Base-by-base conservation (phyloP, 2,113 vertebrate species). In the Ceuthmochares aereus region DNA sequence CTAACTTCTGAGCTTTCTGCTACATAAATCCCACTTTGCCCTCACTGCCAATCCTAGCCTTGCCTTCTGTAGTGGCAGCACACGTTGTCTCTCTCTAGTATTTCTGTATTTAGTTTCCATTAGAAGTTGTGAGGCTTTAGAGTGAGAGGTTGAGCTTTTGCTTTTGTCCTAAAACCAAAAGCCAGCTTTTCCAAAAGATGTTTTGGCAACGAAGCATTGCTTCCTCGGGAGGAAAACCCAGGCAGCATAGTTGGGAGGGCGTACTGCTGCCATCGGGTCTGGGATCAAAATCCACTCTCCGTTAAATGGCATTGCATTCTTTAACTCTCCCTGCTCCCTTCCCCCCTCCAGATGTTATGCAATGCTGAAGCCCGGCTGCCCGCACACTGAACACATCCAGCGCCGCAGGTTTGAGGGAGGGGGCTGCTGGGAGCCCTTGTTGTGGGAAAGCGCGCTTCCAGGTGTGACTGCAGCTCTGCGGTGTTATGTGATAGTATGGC, bases 11-110 rank as follows among this genome's bases (percentile, higher is more conserved):
- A 12, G 52, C 52, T 67, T 82, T 70, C 66, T 85, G 43, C 90
- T 82, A 5, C 30, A 12, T 8, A 45, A 52, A 73, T 47, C 34
- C 0, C 3, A 12, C 36, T 37, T 49, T 47, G 27, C 32, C 47
- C 32, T 81, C 43, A 4, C 10, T 0, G 1, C n/a, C 32, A 30
- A 42, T 21, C 47, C 29, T 0, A 2, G 9, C 74, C 52, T 15
- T 14, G 3, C 1, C 0, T 32, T 84, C n/a, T 80, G 22, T 42
- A 12, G 32, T 2, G 47, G 55, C 49, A 69, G 58, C 27, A 25
- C 17, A 2, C 19, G 1, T 47, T 9, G 58, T 36, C 27, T 51
- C 34, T 27, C 59, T 54, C 62, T 36, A 19, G 27, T 64, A 3
- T 30, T 30, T 55, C 2, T 64, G 66, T 84, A 20, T 49, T 84